These are phyloP conservation scores for Decapterus maruadsi DNA, from an alignment of 2,797 vertebrate species.

Conservation along the genomic window DNA sequence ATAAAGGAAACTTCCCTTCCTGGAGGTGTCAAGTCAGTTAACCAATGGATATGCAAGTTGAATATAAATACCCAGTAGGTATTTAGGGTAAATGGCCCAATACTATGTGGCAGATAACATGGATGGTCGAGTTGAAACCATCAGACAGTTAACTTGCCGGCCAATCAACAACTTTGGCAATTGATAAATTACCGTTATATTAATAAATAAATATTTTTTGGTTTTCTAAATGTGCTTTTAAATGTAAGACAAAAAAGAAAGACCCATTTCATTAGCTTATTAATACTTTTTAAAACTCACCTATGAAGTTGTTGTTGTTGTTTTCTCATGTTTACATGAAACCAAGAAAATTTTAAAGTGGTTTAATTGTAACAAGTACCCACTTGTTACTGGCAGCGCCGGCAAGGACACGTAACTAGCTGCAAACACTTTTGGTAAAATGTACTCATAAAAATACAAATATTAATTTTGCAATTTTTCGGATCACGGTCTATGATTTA, in stretches of 20 bases:
- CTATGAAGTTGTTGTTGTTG: background rate
- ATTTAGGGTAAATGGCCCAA: background rate
- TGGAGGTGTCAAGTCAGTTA: background rate
- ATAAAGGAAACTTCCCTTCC: background rate
- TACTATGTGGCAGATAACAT: background rate
- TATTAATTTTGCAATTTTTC: conserved; percentile 6
- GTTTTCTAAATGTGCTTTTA: background rate
- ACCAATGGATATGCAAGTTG: background rate
- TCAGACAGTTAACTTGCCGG: background rate
- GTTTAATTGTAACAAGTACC: background rate
- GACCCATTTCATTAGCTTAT: background rate
- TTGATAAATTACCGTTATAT: background rate
- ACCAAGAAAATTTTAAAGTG: no score
- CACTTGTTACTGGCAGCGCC: background rate
- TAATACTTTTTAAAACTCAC: no score
- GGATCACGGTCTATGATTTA: conserved; percentile 1
- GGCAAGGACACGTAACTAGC: background rate
- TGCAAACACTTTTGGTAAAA: background rate
- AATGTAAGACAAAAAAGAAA: background rate
- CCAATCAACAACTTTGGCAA: background rate
- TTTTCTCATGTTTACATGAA: background rate
- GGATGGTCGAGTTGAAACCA: background rate
- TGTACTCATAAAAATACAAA: background rate
- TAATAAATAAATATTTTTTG: no score
- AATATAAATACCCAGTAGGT: background rate